Conservation (phyloP, 1,140 invertebrate species). For the Leptinotarsa texana region DNA sequence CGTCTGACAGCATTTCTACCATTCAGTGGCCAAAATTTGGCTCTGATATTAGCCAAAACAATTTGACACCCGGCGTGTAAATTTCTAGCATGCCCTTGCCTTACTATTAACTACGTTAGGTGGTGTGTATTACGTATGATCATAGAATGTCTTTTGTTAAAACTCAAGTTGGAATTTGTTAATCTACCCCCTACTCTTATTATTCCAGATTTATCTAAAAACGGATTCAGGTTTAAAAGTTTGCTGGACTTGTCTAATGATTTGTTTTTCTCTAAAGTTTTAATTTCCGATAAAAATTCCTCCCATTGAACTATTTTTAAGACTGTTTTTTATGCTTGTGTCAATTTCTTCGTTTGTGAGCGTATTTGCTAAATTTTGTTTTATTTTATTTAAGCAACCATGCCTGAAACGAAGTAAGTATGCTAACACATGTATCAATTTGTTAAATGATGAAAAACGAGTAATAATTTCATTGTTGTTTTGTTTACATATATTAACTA, state of each 20-base stretch:
- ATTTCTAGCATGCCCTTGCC: constrained; percentile 32
- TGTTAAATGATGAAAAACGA: constrained; percentile 25
- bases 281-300: constrained; percentile 24
- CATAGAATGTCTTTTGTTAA: constrained; percentile 37
- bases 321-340: constrained; percentile 4
- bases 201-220: constrained; percentile 36
- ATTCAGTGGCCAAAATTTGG: constrained; percentile 32
- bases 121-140: constrained; percentile 35
- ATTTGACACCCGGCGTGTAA: constrained; percentile 28
- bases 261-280: constrained; percentile 19
- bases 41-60: constrained; percentile 27
- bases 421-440: constrained; percentile 30
- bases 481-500: constrained; percentile 40
- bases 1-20: constrained; percentile 25
- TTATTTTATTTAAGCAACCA: neutral
- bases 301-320: constrained; percentile 28
- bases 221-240: constrained; percentile 33
- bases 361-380: constrained; percentile 1
- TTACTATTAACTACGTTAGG: constrained; percentile 35
- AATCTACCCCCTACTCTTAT: constrained; percentile 40
- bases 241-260: constrained; percentile 20
- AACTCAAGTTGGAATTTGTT: constrained; percentile 37
- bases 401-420: constrained; percentile 24
- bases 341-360: constrained; percentile 19
- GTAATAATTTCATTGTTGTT: constrained; percentile 27